These are phyloP conservation scores for Sebastes steindachneri DNA, from an alignment of 2,797 vertebrate genomes.

Conservation along the genomic window DNA sequence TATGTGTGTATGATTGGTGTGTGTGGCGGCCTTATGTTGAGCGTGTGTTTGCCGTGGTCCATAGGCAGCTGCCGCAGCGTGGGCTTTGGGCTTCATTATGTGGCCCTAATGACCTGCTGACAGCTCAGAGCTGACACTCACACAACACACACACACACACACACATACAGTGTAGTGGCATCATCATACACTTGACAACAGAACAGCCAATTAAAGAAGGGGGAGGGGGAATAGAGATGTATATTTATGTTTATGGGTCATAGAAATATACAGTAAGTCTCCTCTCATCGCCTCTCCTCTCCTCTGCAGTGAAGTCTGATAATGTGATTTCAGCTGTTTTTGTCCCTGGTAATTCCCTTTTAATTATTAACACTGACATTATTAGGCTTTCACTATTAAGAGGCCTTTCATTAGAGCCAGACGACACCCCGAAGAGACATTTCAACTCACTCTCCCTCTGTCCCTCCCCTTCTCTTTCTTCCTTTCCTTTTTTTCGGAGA, in stretches of 20 bases:
- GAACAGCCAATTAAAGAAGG: slow-evolving; percentile 64
- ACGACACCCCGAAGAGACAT: slow-evolving; percentile 65
- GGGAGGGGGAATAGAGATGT: slow-evolving; percentile 30
- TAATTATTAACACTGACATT: slow-evolving; percentile 96
- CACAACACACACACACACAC: slow-evolving; percentile 40
- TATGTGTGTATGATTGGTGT: slow-evolving; percentile 68
- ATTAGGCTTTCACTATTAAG: slow-evolving; percentile 92
- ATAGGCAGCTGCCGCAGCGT: slow-evolving; percentile 90
- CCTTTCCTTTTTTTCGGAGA: background rate
- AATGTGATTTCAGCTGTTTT: slow-evolving; percentile 91
- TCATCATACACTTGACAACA: slow-evolving; percentile 67
- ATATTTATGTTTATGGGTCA: slow-evolving; percentile 53
- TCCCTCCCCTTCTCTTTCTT: background rate
- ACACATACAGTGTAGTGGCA: slow-evolving; percentile 26
- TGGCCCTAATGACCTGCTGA: slow-evolving; percentile 96
- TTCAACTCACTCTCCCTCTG: background rate
- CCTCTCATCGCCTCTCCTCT: slow-evolving; percentile 44
- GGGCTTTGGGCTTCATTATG: slow-evolving; percentile 91
- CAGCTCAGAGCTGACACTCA: slow-evolving; percentile 69
- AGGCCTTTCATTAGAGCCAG: slow-evolving; percentile 82
- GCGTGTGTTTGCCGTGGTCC: slow-evolving; percentile 77
- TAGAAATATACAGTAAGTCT: slow-evolving; percentile 27
- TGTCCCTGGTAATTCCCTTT: slow-evolving; percentile 88
- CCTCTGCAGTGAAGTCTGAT: slow-evolving; percentile 67
- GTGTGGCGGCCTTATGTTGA: slow-evolving; percentile 62